Percentiles rank a stretch among this genome's conserved stretches.
These are phyloP conservation scores for Hypena proboscidalis DNA, from an alignment of 2,888 invertebrate species.

Conservation along the genomic window DNA sequence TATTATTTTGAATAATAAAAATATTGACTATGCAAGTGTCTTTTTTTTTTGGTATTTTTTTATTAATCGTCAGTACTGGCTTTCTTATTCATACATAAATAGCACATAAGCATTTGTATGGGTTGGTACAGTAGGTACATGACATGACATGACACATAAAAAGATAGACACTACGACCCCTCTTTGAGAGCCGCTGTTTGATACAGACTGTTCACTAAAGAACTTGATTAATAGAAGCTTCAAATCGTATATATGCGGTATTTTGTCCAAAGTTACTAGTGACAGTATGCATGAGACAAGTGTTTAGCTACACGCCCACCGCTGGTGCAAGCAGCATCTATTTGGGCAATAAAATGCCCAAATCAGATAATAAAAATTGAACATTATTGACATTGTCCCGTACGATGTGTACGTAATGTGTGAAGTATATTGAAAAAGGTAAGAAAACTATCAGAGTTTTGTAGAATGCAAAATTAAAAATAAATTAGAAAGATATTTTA, in stretches of 20 bases:
- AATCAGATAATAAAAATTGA: conserved; percentile 67
- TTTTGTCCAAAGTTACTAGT: conserved; percentile 39
- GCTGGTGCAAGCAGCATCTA: conserved; percentile 36
- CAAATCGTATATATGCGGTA: conserved; percentile 42
- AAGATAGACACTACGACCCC: too few species aligned
- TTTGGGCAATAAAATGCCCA: conserved; percentile 66
- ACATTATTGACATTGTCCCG: conserved; percentile 66
- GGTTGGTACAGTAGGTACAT: too few species aligned
- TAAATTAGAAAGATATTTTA: too few species aligned
- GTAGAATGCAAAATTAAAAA: too few species aligned
- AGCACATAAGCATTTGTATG: too few species aligned
- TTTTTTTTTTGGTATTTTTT: too few species aligned
- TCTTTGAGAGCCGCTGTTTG: too few species aligned
- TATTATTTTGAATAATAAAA: too few species aligned
- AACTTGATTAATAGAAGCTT: conserved; percentile 60
- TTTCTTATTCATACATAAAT: too few species aligned
- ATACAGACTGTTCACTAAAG: conserved; percentile 57
- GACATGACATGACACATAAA: too few species aligned
- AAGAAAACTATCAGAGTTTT: conserved; percentile 25
- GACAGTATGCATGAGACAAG: conserved; percentile 48
- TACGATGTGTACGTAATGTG: conserved; percentile 45
- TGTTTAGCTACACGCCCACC: conserved; percentile 58
- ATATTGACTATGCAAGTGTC: too few species aligned
- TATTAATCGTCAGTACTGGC: too few species aligned
- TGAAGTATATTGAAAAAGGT: conserved; percentile 34